Percentiles rank a stretch among this genome's conserved stretches.
These are phyloP conservation scores for Mesorhabditis belari DNA, from an alignment of 2,888 invertebrate genomes.

Conservation along the genomic window DNA sequence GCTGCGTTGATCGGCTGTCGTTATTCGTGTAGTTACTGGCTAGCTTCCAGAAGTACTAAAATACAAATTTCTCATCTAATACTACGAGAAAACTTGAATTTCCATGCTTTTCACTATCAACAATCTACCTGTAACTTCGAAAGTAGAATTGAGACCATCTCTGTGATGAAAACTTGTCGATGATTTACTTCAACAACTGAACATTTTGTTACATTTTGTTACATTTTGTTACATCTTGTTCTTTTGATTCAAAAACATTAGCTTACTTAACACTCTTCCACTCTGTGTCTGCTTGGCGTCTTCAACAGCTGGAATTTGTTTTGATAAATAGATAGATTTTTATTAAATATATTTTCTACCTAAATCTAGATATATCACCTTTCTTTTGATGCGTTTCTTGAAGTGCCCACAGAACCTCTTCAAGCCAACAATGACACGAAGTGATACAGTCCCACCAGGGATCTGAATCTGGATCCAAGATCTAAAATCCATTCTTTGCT, in stretches of 20 bases:
- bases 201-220: neutral
- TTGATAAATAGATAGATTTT: neutral
- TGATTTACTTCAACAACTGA: conserved; percentile 9
- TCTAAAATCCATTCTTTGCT: conserved; percentile 43
- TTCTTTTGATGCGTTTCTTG: conserved; percentile 35
- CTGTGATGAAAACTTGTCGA: conserved; percentile 72
- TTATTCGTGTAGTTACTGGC: conserved; percentile 86
- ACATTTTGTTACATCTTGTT: conserved; percentile 1
- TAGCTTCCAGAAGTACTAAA: conserved; percentile 85
- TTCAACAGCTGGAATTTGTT: neutral
- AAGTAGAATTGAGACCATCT: conserved; percentile 69
- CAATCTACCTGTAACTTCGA: conserved; percentile 53
- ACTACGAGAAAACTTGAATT: too few relatives aligned
- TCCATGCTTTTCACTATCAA: neutral
- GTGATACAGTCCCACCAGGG: conserved; percentile 92
- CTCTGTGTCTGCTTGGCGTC: neutral
- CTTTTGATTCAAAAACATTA: neutral
- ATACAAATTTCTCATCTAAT: too few relatives aligned
- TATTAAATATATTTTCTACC: neutral
- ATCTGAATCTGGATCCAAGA: conserved; percentile 73
- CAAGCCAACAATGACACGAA: conserved; percentile 74
- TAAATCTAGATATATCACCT: neutral
- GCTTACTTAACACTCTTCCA: neutral
- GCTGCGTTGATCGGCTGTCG: conserved; percentile 64
- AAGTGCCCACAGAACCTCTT: conserved; percentile 65